Evolutionary conservation across 1,140 invertebrate species (phyloP), one percentile per base, ranked within the genome.

Genomic region (Saxidomus purpurata): DNA sequence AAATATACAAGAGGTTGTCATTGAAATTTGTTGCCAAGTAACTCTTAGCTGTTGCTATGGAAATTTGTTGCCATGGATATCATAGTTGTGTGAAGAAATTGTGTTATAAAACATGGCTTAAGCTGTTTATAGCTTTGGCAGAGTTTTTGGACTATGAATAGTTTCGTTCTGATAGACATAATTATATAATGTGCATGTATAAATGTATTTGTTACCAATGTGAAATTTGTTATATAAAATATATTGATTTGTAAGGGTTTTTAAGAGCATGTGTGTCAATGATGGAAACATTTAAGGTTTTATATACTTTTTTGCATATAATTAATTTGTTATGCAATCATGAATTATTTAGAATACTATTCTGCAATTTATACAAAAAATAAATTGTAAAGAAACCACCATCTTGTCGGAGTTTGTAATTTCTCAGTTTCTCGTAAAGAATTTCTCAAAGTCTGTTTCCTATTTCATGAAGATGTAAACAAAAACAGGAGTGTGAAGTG

Each of bases 351-450:
- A 88, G 86, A 88, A 71, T 40, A 80, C 34, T 84, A 84, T 84
- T 79, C 86, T 88, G 86, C 76, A 88, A 88, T 88, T 88, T 88
- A 88, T 88, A 88, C 63, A 59, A 87, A 79, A 61, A 77, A 88
- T 74, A 85, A 85, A 83, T 69, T 83, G 81, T 83, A 83, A 83
- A 69, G 81, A 83, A 49, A 67, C 19, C 38, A 83, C 4, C 4
- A 71, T 19, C 1, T 67, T 67, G n/a, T 28, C 22, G 17, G 55
- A 19, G 3, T 19, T 59, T n/a, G n/a, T n/a, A n/a, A n/a, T n/a
- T n/a, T n/a, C n/a, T n/a, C n/a, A n/a, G n/a, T n/a, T n/a, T n/a
- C n/a, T n/a, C n/a, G n/a, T n/a, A n/a, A n/a, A n/a, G n/a, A n/a
- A n/a, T n/a, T n/a, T n/a, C n/a, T n/a, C n/a, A n/a, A n/a, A n/a